phyloP scores from a whole-genome alignment of 2,888 invertebrate species.

The Drosophila nigritarsus region DNA sequence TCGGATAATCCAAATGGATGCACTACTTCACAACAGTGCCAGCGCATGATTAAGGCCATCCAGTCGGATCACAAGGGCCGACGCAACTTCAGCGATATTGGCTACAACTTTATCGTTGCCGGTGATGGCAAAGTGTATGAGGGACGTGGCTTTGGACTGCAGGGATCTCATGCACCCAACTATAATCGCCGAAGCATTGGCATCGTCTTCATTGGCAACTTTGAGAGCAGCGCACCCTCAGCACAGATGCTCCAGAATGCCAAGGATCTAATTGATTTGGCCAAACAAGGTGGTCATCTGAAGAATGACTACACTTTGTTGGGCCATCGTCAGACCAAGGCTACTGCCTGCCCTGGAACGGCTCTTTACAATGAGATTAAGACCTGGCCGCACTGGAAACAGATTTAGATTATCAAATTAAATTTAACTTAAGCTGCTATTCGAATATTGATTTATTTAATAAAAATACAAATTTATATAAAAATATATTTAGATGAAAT shows the following conservation, averaged over 20 bases:
- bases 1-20: constrained; percentile 88
- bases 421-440: neutral
- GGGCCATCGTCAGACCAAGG: constrained; percentile 88
- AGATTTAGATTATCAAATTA: constrained; percentile 27
- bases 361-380: constrained; percentile 87
- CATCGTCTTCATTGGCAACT: constrained; percentile 88
- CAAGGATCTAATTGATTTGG: constrained; percentile 87
- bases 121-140: constrained; percentile 90
- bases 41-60: constrained; percentile 87
- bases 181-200: constrained; percentile 90
- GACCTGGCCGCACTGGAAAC: constrained; percentile 87
- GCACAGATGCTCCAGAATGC: constrained; percentile 87
- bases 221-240: constrained; percentile 86
- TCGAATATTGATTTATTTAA: neutral
- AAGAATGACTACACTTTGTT: constrained; percentile 87
- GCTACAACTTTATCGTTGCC: constrained; percentile 90
- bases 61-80: constrained; percentile 88
- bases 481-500: neutral
- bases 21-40: constrained; percentile 86
- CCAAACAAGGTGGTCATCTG: constrained; percentile 87
- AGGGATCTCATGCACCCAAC: constrained; percentile 89
- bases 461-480: neutral
- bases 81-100: constrained; percentile 89
- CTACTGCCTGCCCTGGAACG: constrained; percentile 89
- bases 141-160: constrained; percentile 89